Conservation (phyloP, 2,888 invertebrate genomes). For the Beris morrisii region DNA sequence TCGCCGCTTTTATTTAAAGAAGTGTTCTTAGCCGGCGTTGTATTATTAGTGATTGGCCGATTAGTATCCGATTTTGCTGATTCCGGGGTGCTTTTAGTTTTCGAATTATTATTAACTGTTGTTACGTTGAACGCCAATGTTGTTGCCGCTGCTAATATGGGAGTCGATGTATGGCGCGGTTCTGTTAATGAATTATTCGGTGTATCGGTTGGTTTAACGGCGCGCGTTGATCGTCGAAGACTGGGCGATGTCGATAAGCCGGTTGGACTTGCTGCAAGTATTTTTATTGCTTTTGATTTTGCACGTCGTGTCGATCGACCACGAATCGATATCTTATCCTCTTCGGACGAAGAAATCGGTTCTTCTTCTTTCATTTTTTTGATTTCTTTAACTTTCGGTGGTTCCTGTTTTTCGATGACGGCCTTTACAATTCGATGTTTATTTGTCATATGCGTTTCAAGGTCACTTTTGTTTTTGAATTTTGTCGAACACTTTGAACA, state of each 20-base stretch:
- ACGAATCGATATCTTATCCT: conserved; percentile 2
- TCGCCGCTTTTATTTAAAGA: conserved; percentile 14
- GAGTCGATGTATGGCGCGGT: conserved; percentile 12
- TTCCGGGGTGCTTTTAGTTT: background rate
- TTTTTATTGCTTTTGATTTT: conserved; percentile 21
- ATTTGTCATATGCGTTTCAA: background rate
- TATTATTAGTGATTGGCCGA: background rate
- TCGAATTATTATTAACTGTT: background rate
- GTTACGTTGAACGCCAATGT: background rate
- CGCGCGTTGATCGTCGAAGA: background rate
- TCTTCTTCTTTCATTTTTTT: conserved; percentile 9
- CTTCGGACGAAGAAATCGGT: conserved; percentile 12
- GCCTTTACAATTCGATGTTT: background rate
- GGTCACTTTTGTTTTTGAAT: background rate
- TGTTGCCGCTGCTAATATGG: background rate
- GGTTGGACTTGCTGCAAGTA: background rate
- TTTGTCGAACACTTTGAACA: background rate
- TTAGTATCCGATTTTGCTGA: background rate
- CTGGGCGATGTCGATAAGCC: background rate
- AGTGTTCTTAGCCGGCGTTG: background rate
- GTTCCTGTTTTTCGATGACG: background rate
- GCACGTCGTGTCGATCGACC: conserved; percentile 23
- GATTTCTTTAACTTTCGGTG: background rate
- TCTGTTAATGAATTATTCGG: conserved; percentile 20
- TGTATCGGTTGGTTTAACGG: background rate